Evolutionary conservation across 2,888 invertebrate genomes (phyloP), one percentile per base, ranked within the genome.

Genomic region (Andrena camellia): DNA sequence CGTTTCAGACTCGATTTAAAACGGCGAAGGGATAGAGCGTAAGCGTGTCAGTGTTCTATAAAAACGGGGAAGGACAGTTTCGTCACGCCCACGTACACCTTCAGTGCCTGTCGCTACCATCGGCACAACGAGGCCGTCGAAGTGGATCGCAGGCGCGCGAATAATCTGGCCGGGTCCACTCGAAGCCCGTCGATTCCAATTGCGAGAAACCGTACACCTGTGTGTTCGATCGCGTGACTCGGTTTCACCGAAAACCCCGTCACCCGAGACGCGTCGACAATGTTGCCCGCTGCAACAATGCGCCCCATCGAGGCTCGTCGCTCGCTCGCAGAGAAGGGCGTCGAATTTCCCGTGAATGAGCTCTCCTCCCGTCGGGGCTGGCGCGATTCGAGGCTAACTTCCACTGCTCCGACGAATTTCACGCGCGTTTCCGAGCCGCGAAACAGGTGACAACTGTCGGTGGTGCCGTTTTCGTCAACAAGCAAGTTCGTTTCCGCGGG

Each of bases 151-250:
- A 64, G 67, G 75, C 33, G 67, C 71, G 66, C 81, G 84, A 77
- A 77, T 80, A 82, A 84, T 71, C 86, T 42, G 68, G 64, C 63
- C 52, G 66, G 68, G 17, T 70, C 74, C 84, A 71, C 85, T 87
- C 78, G 77, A 79, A 79, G 63, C 81, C 69, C 76, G 82, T 73
- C 81, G 81, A 84, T 86, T 87, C 77, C 83, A 85, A 88, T 87
- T 85, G 80, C 86, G 83, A 80, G 84, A 85, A 89, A 88, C 86
- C 78, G 88, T 88, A 88, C 85, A 86, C 88, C 83, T 60, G 31
- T 62, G 68, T 52, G 59, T 57, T 83, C 77, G 75, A 54, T 50
- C 42, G 81, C 33, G 77, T 72, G 35, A 48, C 52, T 66, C 71
- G 77, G 64, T 35, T 64, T 50, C 67, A 48, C 52, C 69, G 62